A percentile compares a stretch with the other conserved stretches of the same genome.
Conservation (phyloP, 2,888 invertebrate genomes). For the Drosophila rellima region DNA sequence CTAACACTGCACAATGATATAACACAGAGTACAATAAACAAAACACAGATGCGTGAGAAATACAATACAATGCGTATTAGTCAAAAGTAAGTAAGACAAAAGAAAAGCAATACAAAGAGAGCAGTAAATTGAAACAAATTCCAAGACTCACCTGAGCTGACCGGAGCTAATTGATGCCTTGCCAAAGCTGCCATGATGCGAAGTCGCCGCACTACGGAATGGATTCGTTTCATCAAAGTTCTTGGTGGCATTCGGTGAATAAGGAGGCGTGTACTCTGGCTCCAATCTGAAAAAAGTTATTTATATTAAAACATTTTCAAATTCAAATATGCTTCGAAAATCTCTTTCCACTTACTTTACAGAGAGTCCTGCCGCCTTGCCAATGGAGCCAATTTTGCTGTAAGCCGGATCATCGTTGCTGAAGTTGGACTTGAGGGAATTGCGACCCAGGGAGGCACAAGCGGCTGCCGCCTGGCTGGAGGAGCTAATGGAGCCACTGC, state of each 20-base stretch:
- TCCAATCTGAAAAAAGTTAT: too few relatives aligned
- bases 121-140: conserved; percentile 23
- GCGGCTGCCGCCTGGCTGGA: conserved; percentile 79
- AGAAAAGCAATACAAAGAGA: conserved; percentile 45
- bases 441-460: conserved; percentile 84
- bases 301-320: too few relatives aligned
- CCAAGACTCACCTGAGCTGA: conserved; percentile 82
- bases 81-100: conserved; percentile 26
- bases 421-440: conserved; percentile 85
- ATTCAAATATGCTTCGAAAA: too few relatives aligned
- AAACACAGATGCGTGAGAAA: conserved; percentile 56
- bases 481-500: conserved; percentile 82
- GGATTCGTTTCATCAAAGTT: conserved; percentile 86
- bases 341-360: conserved; percentile 73
- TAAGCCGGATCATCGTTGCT: conserved; percentile 85
- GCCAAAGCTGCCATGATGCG: conserved; percentile 86
- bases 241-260: conserved; percentile 84
- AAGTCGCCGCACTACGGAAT: conserved; percentile 82
- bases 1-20: conserved; percentile 84
- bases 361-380: conserved; percentile 86
- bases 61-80: conserved; percentile 68
- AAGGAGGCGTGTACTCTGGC: conserved; percentile 77
- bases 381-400: conserved; percentile 86
- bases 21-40: conserved; percentile 56
- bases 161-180: conserved; percentile 86